Evolutionary conservation across 2,113 vertebrate genomes (phyloP).

Genomic region (Tylochromis polylepis): DNA sequence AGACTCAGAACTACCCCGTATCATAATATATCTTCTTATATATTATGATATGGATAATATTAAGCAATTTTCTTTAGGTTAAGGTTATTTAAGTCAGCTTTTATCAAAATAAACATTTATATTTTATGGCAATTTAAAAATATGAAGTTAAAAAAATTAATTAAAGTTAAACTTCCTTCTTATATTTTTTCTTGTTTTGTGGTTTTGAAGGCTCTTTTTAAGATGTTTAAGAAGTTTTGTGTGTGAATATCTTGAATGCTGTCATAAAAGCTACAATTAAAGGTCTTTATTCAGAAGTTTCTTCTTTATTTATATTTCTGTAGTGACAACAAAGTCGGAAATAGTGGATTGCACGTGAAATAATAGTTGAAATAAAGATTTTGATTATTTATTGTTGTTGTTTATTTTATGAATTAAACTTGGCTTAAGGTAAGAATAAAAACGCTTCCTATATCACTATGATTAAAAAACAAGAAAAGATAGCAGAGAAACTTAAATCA

Average conservation of each 20-base stretch:
- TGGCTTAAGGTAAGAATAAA: neutral
- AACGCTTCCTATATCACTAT: neutral
- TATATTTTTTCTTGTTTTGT: neutral
- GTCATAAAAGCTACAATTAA: neutral
- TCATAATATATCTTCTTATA: conserved; percentile 42
- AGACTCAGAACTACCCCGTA: conserved; percentile 46
- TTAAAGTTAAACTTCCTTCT: neutral
- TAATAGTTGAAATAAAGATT: neutral
- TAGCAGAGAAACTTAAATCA: neutral
- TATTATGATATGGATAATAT: neutral
- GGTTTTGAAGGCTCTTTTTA: neutral
- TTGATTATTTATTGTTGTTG: neutral
- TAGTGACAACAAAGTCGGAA: neutral
- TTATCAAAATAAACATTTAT: neutral
- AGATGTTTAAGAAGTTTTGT: neutral
- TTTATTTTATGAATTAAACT: neutral
- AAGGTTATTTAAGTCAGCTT: neutral
- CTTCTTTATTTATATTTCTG: neutral
- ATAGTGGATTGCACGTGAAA: neutral
- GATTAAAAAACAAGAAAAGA: neutral
- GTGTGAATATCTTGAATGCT: neutral
- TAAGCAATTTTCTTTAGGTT: neutral
- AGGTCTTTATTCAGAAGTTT: neutral
- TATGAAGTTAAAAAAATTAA: neutral
- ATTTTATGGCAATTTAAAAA: neutral